Percentiles rank a stretch among this genome's conserved stretches.
These are phyloP conservation scores for Microvelia longipes DNA, from an alignment of 1,140 invertebrate genomes.

Conservation along the genomic window DNA sequence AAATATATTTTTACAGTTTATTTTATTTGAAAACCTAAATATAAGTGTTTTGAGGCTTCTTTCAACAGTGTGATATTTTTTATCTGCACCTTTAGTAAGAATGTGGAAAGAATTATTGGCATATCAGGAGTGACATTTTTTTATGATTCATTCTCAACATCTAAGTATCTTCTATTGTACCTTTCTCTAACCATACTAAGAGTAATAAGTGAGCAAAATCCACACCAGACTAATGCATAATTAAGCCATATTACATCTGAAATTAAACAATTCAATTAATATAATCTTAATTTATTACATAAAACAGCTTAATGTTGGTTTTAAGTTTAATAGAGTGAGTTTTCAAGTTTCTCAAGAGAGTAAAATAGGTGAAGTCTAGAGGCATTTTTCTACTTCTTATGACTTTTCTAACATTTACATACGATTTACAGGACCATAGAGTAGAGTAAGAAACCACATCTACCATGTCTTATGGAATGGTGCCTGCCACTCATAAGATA, in stretches of 20 bases:
- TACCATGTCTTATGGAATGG: too few species aligned
- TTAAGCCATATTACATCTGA: slow-evolving; percentile 15
- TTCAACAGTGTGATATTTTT: too few species aligned
- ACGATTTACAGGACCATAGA: too few species aligned
- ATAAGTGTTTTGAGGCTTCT: too few species aligned
- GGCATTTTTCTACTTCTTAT: background rate
- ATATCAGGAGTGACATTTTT: too few species aligned
- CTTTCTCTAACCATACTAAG: slow-evolving; percentile 8
- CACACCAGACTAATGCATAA: slow-evolving; percentile 10
- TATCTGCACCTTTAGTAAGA: too few species aligned
- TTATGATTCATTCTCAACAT: background rate
- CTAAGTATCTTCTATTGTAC: slow-evolving; percentile 10
- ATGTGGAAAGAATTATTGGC: too few species aligned
- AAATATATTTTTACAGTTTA: too few species aligned
- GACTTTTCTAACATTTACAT: background rate
- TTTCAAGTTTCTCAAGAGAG: background rate
- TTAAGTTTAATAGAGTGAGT: background rate
- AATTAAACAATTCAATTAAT: background rate
- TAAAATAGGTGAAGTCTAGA: background rate
- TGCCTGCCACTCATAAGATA: too few species aligned
- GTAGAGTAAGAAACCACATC: background rate
- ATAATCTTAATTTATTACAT: background rate
- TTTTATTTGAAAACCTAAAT: too few species aligned
- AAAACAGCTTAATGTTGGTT: background rate
- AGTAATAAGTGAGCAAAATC: slow-evolving; percentile 5